Evolutionary conservation across 2,797 vertebrate genomes (phyloP), one percentile per base, ranked within the genome.

Genomic region (Enteromius unitaeniatus): DNA sequence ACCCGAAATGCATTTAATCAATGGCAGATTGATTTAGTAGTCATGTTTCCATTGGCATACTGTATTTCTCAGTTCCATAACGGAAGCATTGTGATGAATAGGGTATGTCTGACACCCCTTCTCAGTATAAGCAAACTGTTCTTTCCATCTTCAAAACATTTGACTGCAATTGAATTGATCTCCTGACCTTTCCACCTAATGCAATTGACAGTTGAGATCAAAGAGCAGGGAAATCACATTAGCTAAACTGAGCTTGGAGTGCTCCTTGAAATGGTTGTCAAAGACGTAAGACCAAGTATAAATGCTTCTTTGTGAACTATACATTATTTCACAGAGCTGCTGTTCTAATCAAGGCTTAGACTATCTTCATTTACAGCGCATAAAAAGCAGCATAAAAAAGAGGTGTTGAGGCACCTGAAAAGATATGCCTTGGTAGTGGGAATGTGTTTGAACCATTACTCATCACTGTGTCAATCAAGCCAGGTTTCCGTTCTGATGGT

Each of bases 121-220:
- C 80, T 19, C 26, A 53, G 74, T 87, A 81, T 74, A 82, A 81
- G 26, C 47, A 8, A 40, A 81, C 79, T 53, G 86, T 79, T 78
- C 74, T 85, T 55, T 84, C 42, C 62, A 77, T 76, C 65, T 88
- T 90, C 79, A 81, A 89, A 89, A 81, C 53, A 58, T 68, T 69
- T 72, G 73, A 65, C 73, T 86, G 81, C 72, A 89, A 86, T 86
- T 42, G 31, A 58, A 91, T 87, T 86, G 86, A 89, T 90, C 85
- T 64, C 69, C 40, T 93, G 91, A 92, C 89, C 88, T 91, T 89
- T 87, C 67, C 89, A 80, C 60, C 85, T 87, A 89, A 92, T 88
- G 67, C 84, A 91, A 90, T 89, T 90, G 83, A 88, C 90, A 85
- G 72, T 49, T 78, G 75, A 87, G 65, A 89, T 91, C 62, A 82